Percentiles rank a stretch among this genome's conserved stretches.
Evolutionary conservation across 2,113 vertebrate genomes (phyloP).

Genomic region (Brachionichthys hirsutus): DNA sequence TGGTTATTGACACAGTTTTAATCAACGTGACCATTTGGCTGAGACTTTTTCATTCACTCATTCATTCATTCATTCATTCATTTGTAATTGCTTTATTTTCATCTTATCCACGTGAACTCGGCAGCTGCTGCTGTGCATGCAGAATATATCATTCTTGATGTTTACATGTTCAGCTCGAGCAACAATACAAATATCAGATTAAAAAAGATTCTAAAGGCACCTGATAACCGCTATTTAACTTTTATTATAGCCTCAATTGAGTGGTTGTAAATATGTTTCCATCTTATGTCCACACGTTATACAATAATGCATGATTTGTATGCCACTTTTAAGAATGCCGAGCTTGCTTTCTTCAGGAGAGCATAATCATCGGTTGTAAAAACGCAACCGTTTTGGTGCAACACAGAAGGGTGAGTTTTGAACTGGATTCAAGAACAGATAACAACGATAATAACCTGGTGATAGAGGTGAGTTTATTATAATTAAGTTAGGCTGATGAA

Average conservation of each 20-base stretch:
- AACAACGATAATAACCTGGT: too few relatives aligned
- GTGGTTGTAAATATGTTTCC: background rate
- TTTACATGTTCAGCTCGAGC: background rate
- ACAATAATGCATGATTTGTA: background rate
- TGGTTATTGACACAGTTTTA: background rate
- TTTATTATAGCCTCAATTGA: background rate
- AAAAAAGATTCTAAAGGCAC: background rate
- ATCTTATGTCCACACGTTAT: background rate
- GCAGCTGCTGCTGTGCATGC: too few relatives aligned
- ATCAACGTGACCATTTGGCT: background rate
- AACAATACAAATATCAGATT: background rate
- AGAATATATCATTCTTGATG: background rate
- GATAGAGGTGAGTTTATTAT: too few relatives aligned
- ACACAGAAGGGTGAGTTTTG: too few relatives aligned
- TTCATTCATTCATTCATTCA: too few relatives aligned
- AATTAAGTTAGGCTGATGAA: too few relatives aligned
- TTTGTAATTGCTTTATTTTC: too few relatives aligned
- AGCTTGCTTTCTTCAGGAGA: background rate
- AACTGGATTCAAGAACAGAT: too few relatives aligned
- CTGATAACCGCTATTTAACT: background rate
- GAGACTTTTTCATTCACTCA: too few relatives aligned
- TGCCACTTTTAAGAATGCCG: background rate
- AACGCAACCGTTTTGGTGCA: too few relatives aligned
- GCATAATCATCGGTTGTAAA: too few relatives aligned
- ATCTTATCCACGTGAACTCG: too few relatives aligned